Percentiles rank a stretch among this genome's conserved stretches.
phyloP scores from a whole-genome alignment of 2,113 vertebrate species.

The Peucedramus taeniatus region DNA sequence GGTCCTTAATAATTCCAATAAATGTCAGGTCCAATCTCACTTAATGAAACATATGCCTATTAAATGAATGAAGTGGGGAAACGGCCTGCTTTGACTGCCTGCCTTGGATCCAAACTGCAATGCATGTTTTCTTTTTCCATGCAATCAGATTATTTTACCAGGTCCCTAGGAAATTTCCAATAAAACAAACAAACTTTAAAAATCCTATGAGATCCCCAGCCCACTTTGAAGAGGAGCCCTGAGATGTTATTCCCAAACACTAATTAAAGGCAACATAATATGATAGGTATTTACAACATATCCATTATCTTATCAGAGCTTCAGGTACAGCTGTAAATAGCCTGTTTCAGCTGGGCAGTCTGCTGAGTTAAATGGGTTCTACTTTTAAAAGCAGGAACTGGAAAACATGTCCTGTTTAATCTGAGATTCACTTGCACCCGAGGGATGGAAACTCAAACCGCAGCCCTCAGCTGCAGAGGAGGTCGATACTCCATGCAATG shows the following conservation, averaged over 20 bases:
- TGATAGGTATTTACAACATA: conserved; percentile 62
- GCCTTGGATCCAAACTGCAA: neutral
- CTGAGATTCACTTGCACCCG: neutral
- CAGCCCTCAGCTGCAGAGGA: neutral
- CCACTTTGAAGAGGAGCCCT: neutral
- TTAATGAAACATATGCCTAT: neutral
- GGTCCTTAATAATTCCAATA: neutral
- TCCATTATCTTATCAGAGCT: conserved; percentile 64
- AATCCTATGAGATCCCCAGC: neutral
- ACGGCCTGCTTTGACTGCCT: neutral
- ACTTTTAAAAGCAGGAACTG: conserved; percentile 48
- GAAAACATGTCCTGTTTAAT: conserved; percentile 12
- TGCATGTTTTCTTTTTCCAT: neutral
- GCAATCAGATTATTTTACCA: neutral
- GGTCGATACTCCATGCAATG: accelerated
- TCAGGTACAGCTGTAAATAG: conserved; percentile 60
- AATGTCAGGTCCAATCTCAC: conserved; percentile 5
- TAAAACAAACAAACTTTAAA: neutral
- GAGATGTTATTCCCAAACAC: conserved; percentile 21
- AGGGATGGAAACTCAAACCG: conserved; percentile 19
- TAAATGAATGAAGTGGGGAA: neutral
- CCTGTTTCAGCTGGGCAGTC: conserved; percentile 40
- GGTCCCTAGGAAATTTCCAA: neutral
- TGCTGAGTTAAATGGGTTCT: conserved; percentile 51
- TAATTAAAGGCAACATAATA: conserved; percentile 39